Percentiles rank a stretch among this genome's conserved stretches.
Conservation (phyloP, 2,888 invertebrate species). For the Philaethria dido region DNA sequence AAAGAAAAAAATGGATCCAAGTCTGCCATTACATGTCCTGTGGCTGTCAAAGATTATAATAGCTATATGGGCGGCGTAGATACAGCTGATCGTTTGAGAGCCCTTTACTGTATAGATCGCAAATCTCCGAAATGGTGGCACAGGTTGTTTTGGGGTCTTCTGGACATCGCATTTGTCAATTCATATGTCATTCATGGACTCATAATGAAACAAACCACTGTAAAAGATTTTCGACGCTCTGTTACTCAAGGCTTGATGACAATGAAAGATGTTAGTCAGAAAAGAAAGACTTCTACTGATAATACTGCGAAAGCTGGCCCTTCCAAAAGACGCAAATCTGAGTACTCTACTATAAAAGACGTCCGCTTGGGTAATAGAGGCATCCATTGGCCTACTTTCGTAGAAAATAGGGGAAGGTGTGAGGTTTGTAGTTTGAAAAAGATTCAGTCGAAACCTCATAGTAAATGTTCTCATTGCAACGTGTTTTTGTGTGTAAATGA, state of each 20-base stretch:
- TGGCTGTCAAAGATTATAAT: slow-evolving; percentile 46
- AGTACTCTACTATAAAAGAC: slow-evolving; percentile 47
- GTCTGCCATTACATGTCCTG: slow-evolving; percentile 26
- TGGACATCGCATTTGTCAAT: slow-evolving; percentile 48
- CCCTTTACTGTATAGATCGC: slow-evolving; percentile 51
- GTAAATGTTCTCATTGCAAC: slow-evolving; percentile 36
- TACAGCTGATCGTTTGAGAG: slow-evolving; percentile 53
- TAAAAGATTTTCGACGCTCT: slow-evolving; percentile 43
- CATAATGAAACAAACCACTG: slow-evolving; percentile 43
- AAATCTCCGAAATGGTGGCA: slow-evolving; percentile 57
- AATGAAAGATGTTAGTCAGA: slow-evolving; percentile 47
- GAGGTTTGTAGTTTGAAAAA: slow-evolving; percentile 49
- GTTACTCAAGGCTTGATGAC: slow-evolving; percentile 42
- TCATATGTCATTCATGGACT: slow-evolving; percentile 46
- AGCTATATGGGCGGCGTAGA: slow-evolving; percentile 37
- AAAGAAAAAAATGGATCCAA: slow-evolving; percentile 16
- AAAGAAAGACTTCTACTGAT: slow-evolving; percentile 42
- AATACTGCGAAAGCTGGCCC: slow-evolving; percentile 27
- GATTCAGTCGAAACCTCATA: slow-evolving; percentile 47
- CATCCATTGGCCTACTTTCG: slow-evolving; percentile 47
- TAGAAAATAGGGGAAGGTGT: slow-evolving; percentile 47
- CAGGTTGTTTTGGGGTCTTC: slow-evolving; percentile 52
- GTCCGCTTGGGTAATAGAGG: slow-evolving; percentile 47
- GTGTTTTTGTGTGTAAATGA: slow-evolving; percentile 45
- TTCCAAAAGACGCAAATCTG: slow-evolving; percentile 47